Evolutionary conservation across 1,140 invertebrate species (phyloP).

Genomic region (Diachasma alloeum): DNA sequence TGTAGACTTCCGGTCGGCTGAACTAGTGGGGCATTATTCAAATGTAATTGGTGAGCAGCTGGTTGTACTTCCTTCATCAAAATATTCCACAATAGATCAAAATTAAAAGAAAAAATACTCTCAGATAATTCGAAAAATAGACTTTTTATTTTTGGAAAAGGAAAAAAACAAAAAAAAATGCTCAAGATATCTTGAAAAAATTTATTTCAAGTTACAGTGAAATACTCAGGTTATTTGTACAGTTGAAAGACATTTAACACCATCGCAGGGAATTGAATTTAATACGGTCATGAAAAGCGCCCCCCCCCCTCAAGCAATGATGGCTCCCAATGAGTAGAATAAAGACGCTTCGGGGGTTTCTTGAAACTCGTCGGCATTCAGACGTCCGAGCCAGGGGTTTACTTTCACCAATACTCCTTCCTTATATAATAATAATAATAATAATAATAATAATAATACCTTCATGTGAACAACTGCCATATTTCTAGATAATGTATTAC

Average conservation of each 20-base stretch:
- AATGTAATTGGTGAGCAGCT: slow-evolving; percentile 9
- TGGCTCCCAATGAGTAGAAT: not conserved
- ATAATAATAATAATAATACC: too few relatives aligned
- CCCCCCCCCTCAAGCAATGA: not conserved
- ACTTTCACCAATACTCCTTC: not conserved
- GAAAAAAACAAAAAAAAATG: not conserved
- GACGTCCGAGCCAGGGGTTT: not conserved
- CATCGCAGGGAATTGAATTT: not conserved
- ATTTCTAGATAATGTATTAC: too few relatives aligned
- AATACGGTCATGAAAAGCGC: not conserved
- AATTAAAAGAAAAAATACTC: not conserved
- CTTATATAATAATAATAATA: too few relatives aligned
- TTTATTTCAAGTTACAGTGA: not conserved
- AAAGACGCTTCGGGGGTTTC: slow-evolving; percentile 7
- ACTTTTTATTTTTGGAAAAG: not conserved
- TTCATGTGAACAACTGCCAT: too few relatives aligned
- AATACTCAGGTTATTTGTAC: not conserved
- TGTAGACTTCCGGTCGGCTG: not conserved
- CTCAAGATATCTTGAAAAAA: not conserved
- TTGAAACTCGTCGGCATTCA: not conserved
- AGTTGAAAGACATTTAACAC: not conserved
- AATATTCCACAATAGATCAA: not conserved
- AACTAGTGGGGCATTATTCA: not conserved
- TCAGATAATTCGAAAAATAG: not conserved
- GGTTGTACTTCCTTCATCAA: not conserved